Evolutionary conservation across 2,113 vertebrate species (phyloP).

Genomic region (Pimephales promelas): DNA sequence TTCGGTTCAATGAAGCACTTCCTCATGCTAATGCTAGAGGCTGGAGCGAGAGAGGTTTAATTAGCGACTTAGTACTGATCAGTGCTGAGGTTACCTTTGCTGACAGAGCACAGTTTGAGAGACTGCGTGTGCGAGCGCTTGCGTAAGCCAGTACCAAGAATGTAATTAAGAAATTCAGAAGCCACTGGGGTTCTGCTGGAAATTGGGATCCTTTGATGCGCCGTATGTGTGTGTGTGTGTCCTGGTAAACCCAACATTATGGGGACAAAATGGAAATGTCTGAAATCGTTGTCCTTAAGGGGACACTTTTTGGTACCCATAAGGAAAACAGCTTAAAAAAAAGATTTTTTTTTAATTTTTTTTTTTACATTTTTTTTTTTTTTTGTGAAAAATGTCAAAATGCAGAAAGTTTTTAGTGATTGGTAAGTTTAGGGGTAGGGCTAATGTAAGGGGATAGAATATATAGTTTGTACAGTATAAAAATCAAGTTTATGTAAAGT

Average conservation of each 20-base stretch:
- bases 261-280: no score
- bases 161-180: slow-evolving; percentile 44
- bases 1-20: slow-evolving; percentile 29
- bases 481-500: no score
- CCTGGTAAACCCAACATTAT: not conserved
- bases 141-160: slow-evolving; percentile 18
- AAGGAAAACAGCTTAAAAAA: no score
- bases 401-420: no score
- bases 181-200: slow-evolving; percentile 6
- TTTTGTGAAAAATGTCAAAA: no score
- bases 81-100: slow-evolving; percentile 29
- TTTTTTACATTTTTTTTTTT: no score
- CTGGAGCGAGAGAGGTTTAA: slow-evolving; percentile 22
- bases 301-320: no score
- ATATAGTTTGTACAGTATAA: no score
- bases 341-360: no score
- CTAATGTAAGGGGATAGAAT: no score
- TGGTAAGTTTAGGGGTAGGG: no score
- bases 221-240: not conserved
- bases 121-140: not conserved
- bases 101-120: slow-evolving; percentile 31
- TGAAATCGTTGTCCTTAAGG: no score
- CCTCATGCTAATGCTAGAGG: slow-evolving; percentile 31
- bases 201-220: slow-evolving; percentile 9
- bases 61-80: slow-evolving; percentile 43